Conservation (phyloP, 2,797 vertebrate genomes). For the Pristis pectinata region DNA sequence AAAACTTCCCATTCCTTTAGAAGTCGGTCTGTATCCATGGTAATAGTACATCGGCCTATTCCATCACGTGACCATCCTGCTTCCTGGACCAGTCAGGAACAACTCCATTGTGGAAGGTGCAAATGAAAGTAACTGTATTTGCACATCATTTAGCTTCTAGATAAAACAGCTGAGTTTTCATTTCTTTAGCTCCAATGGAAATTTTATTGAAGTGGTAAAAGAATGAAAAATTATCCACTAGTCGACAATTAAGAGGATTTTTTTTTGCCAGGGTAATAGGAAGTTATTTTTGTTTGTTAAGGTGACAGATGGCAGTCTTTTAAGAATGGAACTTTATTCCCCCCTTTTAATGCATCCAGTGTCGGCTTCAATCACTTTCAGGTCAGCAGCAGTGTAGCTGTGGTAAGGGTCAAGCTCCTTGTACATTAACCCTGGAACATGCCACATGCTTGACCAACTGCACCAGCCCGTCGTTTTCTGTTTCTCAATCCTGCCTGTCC, state of each 20-base stretch:
- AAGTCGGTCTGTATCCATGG: background rate
- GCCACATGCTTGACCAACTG: background rate
- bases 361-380: background rate
- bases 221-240: background rate
- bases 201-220: background rate
- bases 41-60: background rate
- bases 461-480: background rate
- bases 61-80: background rate
- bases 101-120: background rate
- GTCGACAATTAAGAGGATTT: background rate
- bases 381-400: background rate
- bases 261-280: background rate
- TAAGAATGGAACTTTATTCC: conserved; percentile 3
- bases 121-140: background rate
- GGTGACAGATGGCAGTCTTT: background rate
- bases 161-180: background rate
- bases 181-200: conserved; percentile 2
- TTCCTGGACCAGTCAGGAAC: background rate
- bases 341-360: background rate
- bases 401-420: background rate
- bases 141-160: background rate
- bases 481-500: background rate
- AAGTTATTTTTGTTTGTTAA: conserved; percentile 25
- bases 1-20: background rate
- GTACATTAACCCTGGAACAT: background rate